Evolutionary conservation across 1,140 invertebrate species (phyloP).

Genomic region (Diplogasteroides magnus): DNA sequence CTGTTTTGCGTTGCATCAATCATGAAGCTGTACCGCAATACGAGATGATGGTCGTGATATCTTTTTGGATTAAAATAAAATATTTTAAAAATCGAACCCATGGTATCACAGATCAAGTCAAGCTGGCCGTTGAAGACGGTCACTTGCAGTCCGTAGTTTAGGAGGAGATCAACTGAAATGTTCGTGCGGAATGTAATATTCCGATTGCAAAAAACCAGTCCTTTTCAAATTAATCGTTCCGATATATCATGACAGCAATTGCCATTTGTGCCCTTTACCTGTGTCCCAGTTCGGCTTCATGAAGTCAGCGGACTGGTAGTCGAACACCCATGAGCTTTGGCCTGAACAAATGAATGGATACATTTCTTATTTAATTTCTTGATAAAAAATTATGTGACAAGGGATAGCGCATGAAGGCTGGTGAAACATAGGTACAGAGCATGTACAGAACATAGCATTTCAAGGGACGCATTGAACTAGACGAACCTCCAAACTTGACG

Average conservation of each 20-base stretch:
- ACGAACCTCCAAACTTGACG: slow-evolving; percentile 51
- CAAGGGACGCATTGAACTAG: no score
- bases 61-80: background rate
- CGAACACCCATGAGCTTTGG: slow-evolving; percentile 56
- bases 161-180: slow-evolving; percentile 50
- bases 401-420: no score
- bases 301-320: slow-evolving; percentile 54
- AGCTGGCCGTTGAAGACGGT: slow-evolving; percentile 57
- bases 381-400: background rate
- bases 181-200: no score
- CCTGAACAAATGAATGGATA: slow-evolving; percentile 11
- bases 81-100: slow-evolving; percentile 35
- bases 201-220: no score
- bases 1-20: slow-evolving; percentile 16
- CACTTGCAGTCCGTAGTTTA: slow-evolving; percentile 47
- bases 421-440: no score
- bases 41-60: background rate
- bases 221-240: no score
- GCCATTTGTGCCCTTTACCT: slow-evolving; percentile 9
- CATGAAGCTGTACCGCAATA: background rate
- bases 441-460: no score
- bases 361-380: background rate
- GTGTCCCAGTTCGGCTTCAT: slow-evolving; percentile 55
- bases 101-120: slow-evolving; percentile 55
- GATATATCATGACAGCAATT: no score